Conservation (phyloP, 2,888 invertebrate genomes). For the Panzeria rudis region DNA sequence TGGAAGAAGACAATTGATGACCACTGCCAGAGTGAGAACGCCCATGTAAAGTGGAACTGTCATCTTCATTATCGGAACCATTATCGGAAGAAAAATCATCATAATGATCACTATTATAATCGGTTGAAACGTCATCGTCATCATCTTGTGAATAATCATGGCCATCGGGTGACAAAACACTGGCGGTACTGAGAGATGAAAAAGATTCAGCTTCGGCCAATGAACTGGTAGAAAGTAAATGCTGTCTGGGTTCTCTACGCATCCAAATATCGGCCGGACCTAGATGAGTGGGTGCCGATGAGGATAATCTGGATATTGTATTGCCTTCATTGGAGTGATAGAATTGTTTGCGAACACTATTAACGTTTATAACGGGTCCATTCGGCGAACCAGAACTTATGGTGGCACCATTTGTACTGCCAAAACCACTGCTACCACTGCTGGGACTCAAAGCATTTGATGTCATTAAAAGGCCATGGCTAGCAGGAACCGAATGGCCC, state of each 20-base stretch:
- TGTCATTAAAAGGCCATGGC: slow-evolving; percentile 84
- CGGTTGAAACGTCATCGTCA: slow-evolving; percentile 91
- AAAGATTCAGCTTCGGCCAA: slow-evolving; percentile 93
- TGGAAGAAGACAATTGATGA: slow-evolving; percentile 79
- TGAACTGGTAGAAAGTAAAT: slow-evolving; percentile 93
- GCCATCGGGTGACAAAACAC: slow-evolving; percentile 92
- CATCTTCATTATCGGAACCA: slow-evolving; percentile 84
- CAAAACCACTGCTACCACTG: slow-evolving; percentile 81
- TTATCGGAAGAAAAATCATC: slow-evolving; percentile 94
- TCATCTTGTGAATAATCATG: slow-evolving; percentile 91
- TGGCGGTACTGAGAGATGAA: slow-evolving; percentile 92
- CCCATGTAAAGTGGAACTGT: slow-evolving; percentile 76
- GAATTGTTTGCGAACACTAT: slow-evolving; percentile 78
- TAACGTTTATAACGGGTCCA: slow-evolving; percentile 66
- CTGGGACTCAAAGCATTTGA: slow-evolving; percentile 81
- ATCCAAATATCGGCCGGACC: slow-evolving; percentile 94
- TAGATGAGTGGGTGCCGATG: slow-evolving; percentile 92
- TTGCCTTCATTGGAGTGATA: slow-evolving; percentile 76
- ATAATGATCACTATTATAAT: slow-evolving; percentile 94
- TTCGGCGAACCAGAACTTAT: slow-evolving; percentile 63
- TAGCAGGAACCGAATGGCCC: slow-evolving; percentile 88
- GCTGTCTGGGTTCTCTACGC: slow-evolving; percentile 93
- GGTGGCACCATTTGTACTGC: slow-evolving; percentile 78
- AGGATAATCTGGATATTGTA: slow-evolving; percentile 88
- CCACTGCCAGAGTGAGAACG: slow-evolving; percentile 74